These are phyloP conservation scores for Matsumurasca onukii DNA, from an alignment of 1,140 invertebrate genomes.

Conservation along the genomic window DNA sequence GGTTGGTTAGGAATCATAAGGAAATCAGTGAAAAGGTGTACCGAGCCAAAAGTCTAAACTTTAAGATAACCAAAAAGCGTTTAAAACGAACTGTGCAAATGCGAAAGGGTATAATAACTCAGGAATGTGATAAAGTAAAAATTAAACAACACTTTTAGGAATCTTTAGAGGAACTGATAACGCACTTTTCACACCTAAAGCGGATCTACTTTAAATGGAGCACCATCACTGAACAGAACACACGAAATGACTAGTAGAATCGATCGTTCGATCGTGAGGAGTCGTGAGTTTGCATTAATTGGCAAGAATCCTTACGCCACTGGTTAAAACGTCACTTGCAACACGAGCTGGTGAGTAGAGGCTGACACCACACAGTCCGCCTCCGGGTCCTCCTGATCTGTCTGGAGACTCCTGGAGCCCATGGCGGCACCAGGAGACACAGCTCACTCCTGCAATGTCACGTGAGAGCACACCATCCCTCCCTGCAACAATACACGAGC, in stretches of 20 bases:
- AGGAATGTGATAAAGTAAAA: no score
- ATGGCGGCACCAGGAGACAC: not conserved
- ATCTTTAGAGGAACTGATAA: no score
- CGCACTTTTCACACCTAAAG: no score
- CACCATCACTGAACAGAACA: slow-evolving; percentile 16
- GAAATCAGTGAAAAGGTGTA: no score
- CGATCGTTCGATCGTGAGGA: not conserved
- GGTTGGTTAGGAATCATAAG: no score
- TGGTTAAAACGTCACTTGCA: slow-evolving; percentile 7
- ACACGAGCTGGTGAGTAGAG: slow-evolving; percentile 5
- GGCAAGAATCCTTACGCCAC: slow-evolving; percentile 5
- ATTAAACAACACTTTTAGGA: no score
- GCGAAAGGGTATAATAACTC: no score
- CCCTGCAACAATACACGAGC: not conserved
- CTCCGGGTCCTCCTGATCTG: not conserved
- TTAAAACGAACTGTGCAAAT: no score
- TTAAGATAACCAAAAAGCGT: no score
- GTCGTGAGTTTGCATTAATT: slow-evolving; percentile 18
- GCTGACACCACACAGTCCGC: not conserved
- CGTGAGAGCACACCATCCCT: not conserved
- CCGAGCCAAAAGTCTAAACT: no score
- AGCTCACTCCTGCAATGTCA: not conserved
- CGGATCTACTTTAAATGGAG: no score
- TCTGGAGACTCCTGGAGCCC: not conserved
- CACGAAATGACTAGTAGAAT: slow-evolving; percentile 18